phyloP scores from a whole-genome alignment of 2,113 vertebrate genomes.

The Argyrosomus japonicus region DNA sequence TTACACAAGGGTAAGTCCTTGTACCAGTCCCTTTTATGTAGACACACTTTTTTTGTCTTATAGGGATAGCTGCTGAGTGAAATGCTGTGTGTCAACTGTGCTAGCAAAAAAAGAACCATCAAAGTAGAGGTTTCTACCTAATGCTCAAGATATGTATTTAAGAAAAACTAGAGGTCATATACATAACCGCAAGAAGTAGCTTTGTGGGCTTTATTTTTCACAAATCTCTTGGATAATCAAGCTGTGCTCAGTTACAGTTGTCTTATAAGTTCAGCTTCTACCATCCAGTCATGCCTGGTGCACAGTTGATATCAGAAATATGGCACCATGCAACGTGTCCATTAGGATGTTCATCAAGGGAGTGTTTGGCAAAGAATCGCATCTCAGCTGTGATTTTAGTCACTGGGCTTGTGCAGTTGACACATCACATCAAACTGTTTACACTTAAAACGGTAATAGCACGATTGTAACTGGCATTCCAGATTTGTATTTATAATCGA shows the following conservation, averaged over 20 bases:
- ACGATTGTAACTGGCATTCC: neutral
- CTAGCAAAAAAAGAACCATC: constrained; percentile 2
- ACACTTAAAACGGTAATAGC: constrained; percentile 7
- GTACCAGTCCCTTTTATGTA: constrained; percentile 1
- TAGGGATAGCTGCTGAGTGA: neutral
- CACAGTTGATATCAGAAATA: neutral
- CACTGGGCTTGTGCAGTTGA: constrained; percentile 17
- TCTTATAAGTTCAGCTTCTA: neutral
- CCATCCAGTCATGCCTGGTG: neutral
- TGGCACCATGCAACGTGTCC: neutral
- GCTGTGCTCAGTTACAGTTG: neutral
- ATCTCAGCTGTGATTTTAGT: neutral
- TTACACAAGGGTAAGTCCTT: constrained; percentile 1
- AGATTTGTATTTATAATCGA: neutral
- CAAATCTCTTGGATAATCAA: neutral
- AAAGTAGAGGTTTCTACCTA: constrained; percentile 13
- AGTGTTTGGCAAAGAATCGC: neutral
- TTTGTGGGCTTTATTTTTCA: neutral
- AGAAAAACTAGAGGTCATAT: neutral
- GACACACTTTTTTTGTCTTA: neutral
- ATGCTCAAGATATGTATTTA: neutral
- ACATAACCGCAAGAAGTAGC: neutral
- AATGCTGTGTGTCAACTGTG: constrained; percentile 12
- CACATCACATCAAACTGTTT: constrained; percentile 25
- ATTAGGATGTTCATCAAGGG: neutral